Evolutionary conservation across 2,113 vertebrate genomes (phyloP).

Genomic region (Sylvia atricapilla): DNA sequence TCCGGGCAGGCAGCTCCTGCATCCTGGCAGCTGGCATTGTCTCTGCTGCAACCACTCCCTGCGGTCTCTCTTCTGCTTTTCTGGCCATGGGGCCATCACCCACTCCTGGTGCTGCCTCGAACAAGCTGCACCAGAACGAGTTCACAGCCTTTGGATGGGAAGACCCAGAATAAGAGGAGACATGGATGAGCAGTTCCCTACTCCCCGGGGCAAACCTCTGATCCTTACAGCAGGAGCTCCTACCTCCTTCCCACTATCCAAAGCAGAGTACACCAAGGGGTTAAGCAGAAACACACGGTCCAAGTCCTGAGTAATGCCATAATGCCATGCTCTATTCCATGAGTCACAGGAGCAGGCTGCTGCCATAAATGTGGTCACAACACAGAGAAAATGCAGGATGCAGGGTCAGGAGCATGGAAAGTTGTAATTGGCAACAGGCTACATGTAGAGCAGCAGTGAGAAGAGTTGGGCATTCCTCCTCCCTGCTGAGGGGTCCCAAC

Average conservation of each 20-base stretch:
- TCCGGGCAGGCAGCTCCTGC: background rate
- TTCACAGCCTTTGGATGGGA: background rate
- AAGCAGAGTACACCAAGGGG: background rate
- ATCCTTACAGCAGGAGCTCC: background rate
- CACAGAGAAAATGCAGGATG: background rate
- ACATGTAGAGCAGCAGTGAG: background rate
- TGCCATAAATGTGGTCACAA: rapidly evolving
- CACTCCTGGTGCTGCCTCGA: background rate
- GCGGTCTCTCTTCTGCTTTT: background rate
- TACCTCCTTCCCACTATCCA: background rate
- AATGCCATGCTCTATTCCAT: background rate
- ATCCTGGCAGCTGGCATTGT: background rate
- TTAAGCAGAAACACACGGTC: background rate
- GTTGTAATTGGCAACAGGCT: background rate
- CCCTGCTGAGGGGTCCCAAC: background rate
- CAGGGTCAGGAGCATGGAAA: background rate
- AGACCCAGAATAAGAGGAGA: background rate
- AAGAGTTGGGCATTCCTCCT: background rate
- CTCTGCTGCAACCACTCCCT: background rate
- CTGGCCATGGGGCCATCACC: background rate
- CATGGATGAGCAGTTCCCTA: rapidly evolving
- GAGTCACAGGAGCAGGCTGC: background rate
- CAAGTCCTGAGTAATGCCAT: background rate
- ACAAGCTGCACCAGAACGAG: background rate
- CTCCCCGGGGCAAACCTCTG: background rate